A percentile compares a stretch with the other conserved stretches of the same genome.
phyloP scores from a whole-genome alignment of 2,797 vertebrate genomes.

The Channa striata region DNA sequence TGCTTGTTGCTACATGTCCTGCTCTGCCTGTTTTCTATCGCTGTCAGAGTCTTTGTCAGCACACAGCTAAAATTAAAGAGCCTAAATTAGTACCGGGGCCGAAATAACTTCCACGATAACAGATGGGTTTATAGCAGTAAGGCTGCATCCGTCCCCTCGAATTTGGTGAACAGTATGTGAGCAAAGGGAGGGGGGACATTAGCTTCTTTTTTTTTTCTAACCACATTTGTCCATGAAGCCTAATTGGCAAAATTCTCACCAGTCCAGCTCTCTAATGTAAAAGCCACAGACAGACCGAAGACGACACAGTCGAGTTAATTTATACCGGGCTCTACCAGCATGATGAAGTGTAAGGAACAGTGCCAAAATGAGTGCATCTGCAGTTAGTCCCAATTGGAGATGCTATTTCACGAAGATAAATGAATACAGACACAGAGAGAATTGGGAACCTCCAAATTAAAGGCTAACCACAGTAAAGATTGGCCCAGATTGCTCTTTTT shows the following conservation, averaged over 20 bases:
- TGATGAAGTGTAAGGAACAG: constrained; percentile 46
- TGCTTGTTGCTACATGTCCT: no score
- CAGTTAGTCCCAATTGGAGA: constrained; percentile 32
- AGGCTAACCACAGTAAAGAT: constrained; percentile 30
- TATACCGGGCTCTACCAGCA: constrained; percentile 33
- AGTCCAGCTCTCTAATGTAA: constrained; percentile 46
- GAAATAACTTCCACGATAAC: not conserved
- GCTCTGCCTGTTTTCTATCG: no score
- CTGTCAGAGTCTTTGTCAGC: no score
- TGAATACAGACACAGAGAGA: constrained; percentile 45
- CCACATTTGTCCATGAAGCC: constrained; percentile 14
- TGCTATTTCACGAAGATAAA: constrained; percentile 49
- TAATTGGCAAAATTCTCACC: constrained; percentile 37
- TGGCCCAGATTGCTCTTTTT: constrained; percentile 29
- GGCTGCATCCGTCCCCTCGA: not conserved
- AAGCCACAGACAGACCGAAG: constrained; percentile 35
- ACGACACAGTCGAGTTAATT: constrained; percentile 38
- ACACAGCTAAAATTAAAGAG: no score
- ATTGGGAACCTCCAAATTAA: constrained; percentile 48
- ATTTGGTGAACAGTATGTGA: constrained; percentile 25
- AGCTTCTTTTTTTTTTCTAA: constrained; percentile 2
- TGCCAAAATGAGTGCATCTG: constrained; percentile 46
- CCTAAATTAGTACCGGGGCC: not conserved
- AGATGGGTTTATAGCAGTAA: constrained; percentile 23
- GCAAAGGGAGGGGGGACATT: not conserved